phyloP scores from a whole-genome alignment of 2,797 vertebrate species.

The Crocodylus rhombifer region DNA sequence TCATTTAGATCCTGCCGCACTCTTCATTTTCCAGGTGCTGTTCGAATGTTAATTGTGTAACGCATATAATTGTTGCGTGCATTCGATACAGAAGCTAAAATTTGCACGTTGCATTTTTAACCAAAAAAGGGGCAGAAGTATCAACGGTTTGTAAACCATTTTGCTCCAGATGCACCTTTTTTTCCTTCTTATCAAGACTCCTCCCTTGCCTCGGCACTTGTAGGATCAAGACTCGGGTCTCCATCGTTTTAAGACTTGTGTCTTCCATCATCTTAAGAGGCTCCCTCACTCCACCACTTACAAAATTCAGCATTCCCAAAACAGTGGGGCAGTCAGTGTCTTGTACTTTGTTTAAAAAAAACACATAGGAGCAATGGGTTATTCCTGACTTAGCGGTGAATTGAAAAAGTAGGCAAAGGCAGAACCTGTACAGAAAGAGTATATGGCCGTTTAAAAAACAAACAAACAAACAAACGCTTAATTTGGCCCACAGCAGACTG shows the following conservation, averaged over 20 bases:
- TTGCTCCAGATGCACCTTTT: neutral
- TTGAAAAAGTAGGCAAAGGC: neutral
- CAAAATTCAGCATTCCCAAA: neutral
- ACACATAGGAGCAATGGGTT: neutral
- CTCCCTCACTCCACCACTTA: neutral
- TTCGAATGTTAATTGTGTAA: neutral
- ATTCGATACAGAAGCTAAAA: neutral
- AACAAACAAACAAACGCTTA: neutral
- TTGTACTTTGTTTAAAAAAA: neutral
- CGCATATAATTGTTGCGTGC: no score
- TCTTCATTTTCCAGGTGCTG: neutral
- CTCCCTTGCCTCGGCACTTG: rapidly evolving
- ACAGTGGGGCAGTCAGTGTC: neutral
- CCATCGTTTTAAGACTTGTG: neutral
- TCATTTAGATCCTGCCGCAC: neutral
- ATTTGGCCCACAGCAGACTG: neutral
- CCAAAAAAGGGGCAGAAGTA: neutral
- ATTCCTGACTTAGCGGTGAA: neutral
- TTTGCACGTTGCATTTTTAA: neutral
- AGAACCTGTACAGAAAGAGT: neutral
- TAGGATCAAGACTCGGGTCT: neutral
- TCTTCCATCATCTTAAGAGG: slow-evolving; percentile 30
- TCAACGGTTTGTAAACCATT: neutral
- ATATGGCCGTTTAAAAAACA: neutral
- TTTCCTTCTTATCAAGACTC: rapidly evolving